These are phyloP conservation scores for Muricea muricata DNA, from an alignment of 92 coral and sea anemone genomes.

Conservation along the genomic window DNA sequence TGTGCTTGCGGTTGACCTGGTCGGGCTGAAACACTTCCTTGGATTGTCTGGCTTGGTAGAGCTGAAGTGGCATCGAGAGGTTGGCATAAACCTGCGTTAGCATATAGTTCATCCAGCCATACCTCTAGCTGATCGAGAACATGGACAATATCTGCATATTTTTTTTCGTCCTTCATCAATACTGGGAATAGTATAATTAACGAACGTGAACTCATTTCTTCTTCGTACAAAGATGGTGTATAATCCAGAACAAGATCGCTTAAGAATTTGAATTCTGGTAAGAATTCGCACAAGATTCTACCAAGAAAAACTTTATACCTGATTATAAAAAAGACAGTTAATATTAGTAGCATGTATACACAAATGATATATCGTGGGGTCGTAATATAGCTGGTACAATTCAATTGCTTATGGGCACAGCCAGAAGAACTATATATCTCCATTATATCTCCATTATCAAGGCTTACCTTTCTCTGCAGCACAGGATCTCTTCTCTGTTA, in stretches of 20 bases:
- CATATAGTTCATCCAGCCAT: neutral
- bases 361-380: too few species aligned
- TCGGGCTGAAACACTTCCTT: neutral
- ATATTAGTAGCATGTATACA: too few species aligned
- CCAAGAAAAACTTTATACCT: conserved; percentile 27
- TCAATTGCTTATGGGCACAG: too few species aligned
- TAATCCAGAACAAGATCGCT: neutral
- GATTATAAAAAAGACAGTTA: neutral
- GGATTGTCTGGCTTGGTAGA: neutral
- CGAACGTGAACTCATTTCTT: too few species aligned
- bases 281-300: conserved; percentile 28
- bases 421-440: too few species aligned
- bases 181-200: too few species aligned
- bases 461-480: conserved; percentile 5
- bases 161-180: too few species aligned
- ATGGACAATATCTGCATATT: conserved; percentile 4
- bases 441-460: neutral
- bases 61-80: neutral
- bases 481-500: neutral
- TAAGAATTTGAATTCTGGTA: conserved; percentile 37
- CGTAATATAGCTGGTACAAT: too few species aligned
- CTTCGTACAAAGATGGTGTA: neutral
- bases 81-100: neutral
- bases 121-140: neutral
- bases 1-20: neutral